These are phyloP conservation scores for Hyles vespertilio DNA, from an alignment of 1,140 invertebrate genomes.

Conservation along the genomic window DNA sequence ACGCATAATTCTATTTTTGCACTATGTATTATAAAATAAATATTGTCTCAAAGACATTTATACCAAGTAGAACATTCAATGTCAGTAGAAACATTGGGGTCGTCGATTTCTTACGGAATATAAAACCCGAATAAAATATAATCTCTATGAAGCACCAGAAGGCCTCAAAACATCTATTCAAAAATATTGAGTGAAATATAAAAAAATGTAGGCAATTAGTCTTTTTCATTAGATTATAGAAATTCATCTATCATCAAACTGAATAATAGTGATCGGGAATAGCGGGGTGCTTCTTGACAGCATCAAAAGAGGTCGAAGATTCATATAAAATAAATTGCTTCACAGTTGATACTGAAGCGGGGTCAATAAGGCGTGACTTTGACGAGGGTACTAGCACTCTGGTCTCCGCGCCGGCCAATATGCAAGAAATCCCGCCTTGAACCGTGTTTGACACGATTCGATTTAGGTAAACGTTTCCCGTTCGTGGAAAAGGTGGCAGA, in stretches of 20 bases:
- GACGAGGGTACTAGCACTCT: slow-evolving; percentile 55
- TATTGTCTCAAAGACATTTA: no score
- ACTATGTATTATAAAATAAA: no score
- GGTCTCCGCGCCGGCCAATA: slow-evolving; percentile 53
- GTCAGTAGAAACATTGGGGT: no score
- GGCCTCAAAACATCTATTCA: no score
- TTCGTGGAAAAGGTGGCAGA: slow-evolving; percentile 2
- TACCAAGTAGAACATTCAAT: no score
- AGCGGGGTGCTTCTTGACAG: slow-evolving; percentile 53
- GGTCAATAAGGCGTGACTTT: slow-evolving; percentile 72
- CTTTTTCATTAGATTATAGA: no score
- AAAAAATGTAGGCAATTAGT: no score
- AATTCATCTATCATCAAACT: slow-evolving; percentile 2
- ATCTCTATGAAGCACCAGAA: no score
- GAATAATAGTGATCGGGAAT: slow-evolving; percentile 29
- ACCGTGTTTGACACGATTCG: slow-evolving; percentile 62
- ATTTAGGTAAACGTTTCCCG: slow-evolving; percentile 45
- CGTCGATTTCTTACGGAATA: no score
- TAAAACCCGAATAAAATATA: no score
- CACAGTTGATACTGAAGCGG: slow-evolving; percentile 60
- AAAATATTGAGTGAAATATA: no score
- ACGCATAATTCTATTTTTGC: no score
- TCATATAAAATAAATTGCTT: slow-evolving; percentile 73
- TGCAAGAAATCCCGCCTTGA: slow-evolving; percentile 55
- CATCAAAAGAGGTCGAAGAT: slow-evolving; percentile 56